Base-by-base conservation (phyloP, 2,888 invertebrate genomes). In the Heterodera filipjevi region DNA sequence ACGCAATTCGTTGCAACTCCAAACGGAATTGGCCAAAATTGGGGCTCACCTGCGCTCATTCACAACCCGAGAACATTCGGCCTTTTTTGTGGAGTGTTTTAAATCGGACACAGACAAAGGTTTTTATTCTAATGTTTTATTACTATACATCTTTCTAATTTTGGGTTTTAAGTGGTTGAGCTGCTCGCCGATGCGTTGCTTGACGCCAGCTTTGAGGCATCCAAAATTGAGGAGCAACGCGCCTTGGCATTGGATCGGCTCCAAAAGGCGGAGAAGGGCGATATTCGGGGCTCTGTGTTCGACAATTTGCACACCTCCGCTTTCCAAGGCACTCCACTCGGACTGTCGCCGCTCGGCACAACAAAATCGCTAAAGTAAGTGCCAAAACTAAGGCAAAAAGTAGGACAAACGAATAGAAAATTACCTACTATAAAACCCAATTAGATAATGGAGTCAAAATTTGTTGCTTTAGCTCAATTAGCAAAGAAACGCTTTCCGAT, bases 281-380 rank as follows among this genome's bases (percentile, higher is more conserved):
- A 98, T 77, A 81, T 85, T 49, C 80, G 77, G 35, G 68, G 59
- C 39, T 32, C 49, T 32, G 66, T 66, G 32, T 35, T 99, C 89
- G 99, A 99, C 91, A 95, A 98, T 90, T 92, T 99, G 76, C 99
- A 99, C 89, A 93, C 96, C 19, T 94, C 94, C 70, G 99, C 99
- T 27, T 99, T 94, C 90, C 92, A 92, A 85, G 96, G 96, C 75
- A 98, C 98, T 22, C 94, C 98, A 22, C 91, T 99, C 77, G 97
- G 97, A 22, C 93, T 95, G 87, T 98, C 98, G 46, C 99, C 99
- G 89, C 92, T 98, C 82, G 98, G 96, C 84, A 96, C 96, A 70
- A 94, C 95, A 85, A 93, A 95, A 90, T 96, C 96, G 89, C 95
- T 96, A 82, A 94, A 95, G 93, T 94, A 89, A 89, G 91, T 71